A percentile compares a stretch with the other conserved stretches of the same genome.
Conservation (phyloP, 2,113 vertebrate species). For the Coturnix japonica region DNA sequence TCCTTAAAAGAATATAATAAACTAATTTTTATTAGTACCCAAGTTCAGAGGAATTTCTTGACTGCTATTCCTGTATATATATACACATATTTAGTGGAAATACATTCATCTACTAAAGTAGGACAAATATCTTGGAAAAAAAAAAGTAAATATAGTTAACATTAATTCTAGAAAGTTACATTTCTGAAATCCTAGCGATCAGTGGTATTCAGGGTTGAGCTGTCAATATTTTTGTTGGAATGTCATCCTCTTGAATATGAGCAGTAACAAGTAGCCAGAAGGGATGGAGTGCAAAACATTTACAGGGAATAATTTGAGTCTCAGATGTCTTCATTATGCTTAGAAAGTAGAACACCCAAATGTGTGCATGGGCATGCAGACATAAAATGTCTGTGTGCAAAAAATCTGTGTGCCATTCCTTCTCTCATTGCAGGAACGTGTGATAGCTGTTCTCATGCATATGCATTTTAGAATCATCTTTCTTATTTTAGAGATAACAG, state of each 20-base stretch:
- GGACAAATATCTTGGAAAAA: neutral
- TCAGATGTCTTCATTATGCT: conserved; percentile 33
- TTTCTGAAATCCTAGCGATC: neutral
- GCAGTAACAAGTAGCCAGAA: conserved; percentile 25
- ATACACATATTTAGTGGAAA: neutral
- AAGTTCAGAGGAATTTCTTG: neutral
- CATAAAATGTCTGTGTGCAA: neutral
- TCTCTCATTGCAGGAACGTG: neutral
- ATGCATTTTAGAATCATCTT: neutral
- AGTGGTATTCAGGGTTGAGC: neutral
- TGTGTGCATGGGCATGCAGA: neutral
- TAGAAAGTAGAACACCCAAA: conserved; percentile 35
- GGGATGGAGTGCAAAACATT: neutral
- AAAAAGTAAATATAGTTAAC: neutral
- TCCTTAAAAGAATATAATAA: neutral
- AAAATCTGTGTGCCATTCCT: neutral
- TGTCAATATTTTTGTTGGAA: neutral
- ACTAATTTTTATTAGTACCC: neutral
- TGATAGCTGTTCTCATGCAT: neutral
- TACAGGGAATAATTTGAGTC: conserved; percentile 8
- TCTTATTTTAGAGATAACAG: neutral
- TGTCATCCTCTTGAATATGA: neutral
- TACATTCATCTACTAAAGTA: neutral
- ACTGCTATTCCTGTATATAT: neutral
- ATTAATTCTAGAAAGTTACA: neutral